Evolutionary conservation across 2,888 invertebrate genomes (phyloP).

Genomic region (Crioceris asparagi): DNA sequence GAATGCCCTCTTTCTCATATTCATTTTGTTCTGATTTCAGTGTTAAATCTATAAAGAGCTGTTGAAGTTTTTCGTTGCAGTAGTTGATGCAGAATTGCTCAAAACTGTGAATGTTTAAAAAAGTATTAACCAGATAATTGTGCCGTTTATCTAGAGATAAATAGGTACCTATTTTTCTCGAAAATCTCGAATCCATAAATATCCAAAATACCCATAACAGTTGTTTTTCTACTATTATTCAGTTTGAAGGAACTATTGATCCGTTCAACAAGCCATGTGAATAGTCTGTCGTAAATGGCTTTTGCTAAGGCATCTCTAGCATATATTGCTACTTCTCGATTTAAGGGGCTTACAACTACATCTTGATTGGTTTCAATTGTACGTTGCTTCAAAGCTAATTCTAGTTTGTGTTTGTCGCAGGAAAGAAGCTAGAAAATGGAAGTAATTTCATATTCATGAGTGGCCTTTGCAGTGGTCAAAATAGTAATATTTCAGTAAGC

Average conservation of each 20-base stretch:
- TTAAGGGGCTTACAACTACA: conserved; percentile 70
- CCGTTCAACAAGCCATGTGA: conserved; percentile 79
- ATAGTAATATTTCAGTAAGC: background rate
- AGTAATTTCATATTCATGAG: background rate
- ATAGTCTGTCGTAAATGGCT: conserved; percentile 81
- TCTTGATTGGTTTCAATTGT: conserved; percentile 82
- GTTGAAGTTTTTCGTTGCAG: conserved; percentile 92
- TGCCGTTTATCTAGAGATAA: no score
- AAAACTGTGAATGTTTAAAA: conserved; percentile 44
- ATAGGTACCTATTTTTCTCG: conserved; percentile 66
- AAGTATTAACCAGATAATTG: background rate
- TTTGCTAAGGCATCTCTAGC: conserved; percentile 86
- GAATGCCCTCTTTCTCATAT: conserved; percentile 81
- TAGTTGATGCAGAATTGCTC: conserved; percentile 93
- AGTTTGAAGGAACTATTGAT: conserved; percentile 67
- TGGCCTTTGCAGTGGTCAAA: no score
- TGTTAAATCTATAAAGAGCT: conserved; percentile 85
- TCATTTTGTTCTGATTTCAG: conserved; percentile 89
- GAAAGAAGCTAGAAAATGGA: conserved; percentile 54
- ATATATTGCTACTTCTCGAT: conserved; percentile 70
- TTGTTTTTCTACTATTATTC: conserved; percentile 43
- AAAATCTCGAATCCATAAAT: conserved; percentile 95
- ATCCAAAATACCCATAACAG: conserved; percentile 81
- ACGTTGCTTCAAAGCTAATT: conserved; percentile 65
- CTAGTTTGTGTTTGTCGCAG: conserved; percentile 53